Conservation (phyloP, 2,888 invertebrate genomes). For the Drosophila atripex region DNA sequence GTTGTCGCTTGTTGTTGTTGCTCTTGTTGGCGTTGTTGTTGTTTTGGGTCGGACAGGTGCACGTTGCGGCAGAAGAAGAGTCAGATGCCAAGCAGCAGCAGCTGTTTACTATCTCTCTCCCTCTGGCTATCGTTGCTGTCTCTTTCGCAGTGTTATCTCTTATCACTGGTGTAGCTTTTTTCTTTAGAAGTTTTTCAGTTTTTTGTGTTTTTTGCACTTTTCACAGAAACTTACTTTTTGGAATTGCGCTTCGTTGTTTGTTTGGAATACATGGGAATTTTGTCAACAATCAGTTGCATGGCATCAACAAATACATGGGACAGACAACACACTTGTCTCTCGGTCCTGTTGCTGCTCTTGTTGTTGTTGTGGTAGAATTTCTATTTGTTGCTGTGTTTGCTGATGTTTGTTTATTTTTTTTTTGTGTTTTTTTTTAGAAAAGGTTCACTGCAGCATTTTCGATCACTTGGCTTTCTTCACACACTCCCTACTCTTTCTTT, state of each 20-base stretch:
- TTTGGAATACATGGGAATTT: constrained; percentile 84
- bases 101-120: constrained; percentile 30
- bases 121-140: constrained; percentile 45
- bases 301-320: constrained; percentile 77
- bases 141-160: constrained; percentile 51
- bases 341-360: constrained; percentile 36
- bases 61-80: constrained; percentile 37
- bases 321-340: constrained; percentile 58
- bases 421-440: constrained; percentile 28
- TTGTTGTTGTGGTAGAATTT: constrained; percentile 40
- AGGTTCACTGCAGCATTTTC: constrained; percentile 49
- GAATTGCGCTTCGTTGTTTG: constrained; percentile 84
- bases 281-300: constrained; percentile 84
- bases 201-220: constrained; percentile 29
- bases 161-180: constrained; percentile 33
- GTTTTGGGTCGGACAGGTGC: constrained; percentile 49
- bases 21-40: constrained; percentile 27
- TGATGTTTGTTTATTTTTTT: constrained; percentile 17
- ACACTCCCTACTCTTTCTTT: constrained; percentile 22
- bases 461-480: constrained; percentile 23
- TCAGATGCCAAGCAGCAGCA: constrained; percentile 22
- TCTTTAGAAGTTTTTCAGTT: constrained; percentile 17
- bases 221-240: constrained; percentile 82
- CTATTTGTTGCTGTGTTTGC: constrained; percentile 19
- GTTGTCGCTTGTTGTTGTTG: constrained; percentile 44